Base-by-base conservation (phyloP, 2,797 vertebrate genomes). In the Todus mexicanus region DNA sequence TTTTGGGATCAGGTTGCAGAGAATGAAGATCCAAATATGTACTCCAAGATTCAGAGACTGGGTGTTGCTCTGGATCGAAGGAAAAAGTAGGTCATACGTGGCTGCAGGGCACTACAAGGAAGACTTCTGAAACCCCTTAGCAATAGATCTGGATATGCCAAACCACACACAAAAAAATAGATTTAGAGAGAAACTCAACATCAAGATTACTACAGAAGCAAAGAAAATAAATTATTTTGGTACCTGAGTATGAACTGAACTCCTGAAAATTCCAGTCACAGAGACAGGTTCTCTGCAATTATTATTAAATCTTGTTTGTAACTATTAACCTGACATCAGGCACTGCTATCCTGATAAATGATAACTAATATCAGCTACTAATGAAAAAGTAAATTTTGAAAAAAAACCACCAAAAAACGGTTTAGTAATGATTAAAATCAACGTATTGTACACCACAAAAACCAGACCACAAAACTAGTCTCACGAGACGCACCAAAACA, bases 401-500 rank as follows among this genome's bases (percentile, higher is more conserved):
- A 81, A 45, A 81, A 45, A 72, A 9, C 11, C 70, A 20, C 10
- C n/a, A n/a, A n/a, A n/a, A n/a, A n/a, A n/a, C n/a, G n/a, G n/a
- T 21, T 23, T 8, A 25, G 20, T 15, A 14, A 69, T 43, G 5
- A 77, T 21, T 45, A 45, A 86, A 86, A 65, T 42, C 13, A 15
- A 8, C 33, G 15, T 59, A 33, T 17, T 50, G 6, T 42, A 42
- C 0, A 1, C 7, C 26, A 63, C 26, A 70, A 56, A 56, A 70
- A 15, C 0, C 15, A 48, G 65, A 33, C 12, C 20, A 48, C 9
- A 25, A 59, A 84, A 50, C 21, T 27, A 50, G 21, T 42, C 38
- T 54, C 29, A 27, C 11, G n/a, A 82, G 12, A 76, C 0, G 2
- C 1, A 1, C 8, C 27, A 40, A 82, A 56, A 57, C 2, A 3